phyloP scores from a whole-genome alignment of 2,888 invertebrate genomes.

The Lypha dubia region DNA sequence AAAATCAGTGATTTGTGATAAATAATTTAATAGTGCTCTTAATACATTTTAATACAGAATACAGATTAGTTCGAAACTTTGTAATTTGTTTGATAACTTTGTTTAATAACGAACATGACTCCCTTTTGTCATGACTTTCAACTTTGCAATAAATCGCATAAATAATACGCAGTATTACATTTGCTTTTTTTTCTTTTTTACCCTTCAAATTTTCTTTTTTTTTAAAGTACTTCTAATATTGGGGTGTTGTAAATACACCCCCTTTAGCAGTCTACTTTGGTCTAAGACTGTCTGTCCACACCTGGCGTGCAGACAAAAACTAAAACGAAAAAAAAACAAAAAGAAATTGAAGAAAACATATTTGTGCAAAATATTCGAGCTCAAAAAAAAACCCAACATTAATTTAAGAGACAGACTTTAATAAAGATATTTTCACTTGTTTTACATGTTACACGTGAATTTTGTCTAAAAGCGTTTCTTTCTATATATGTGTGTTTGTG shows the following conservation, averaged over 20 bases:
- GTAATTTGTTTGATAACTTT: neutral
- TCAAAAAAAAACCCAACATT: slow-evolving; percentile 37
- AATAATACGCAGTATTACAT: neutral
- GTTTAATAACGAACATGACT: neutral
- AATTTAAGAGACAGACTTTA: slow-evolving; percentile 58
- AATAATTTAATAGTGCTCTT: neutral
- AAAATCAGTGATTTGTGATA: neutral
- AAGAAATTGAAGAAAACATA: slow-evolving; percentile 39
- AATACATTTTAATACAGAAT: neutral
- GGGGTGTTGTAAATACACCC: neutral
- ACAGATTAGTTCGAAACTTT: neutral
- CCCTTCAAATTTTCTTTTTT: neutral
- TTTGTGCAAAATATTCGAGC: slow-evolving; percentile 14
- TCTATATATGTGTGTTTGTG: neutral
- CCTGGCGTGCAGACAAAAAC: slow-evolving; percentile 13
- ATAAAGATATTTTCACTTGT: slow-evolving; percentile 59
- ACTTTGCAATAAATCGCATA: neutral
- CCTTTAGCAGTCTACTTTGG: slow-evolving; percentile 3
- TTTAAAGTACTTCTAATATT: slow-evolving; percentile 26
- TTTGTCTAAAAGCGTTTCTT: too few relatives aligned
- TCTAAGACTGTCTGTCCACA: slow-evolving; percentile 49
- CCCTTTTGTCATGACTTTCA: too few relatives aligned
- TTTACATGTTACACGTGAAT: slow-evolving; percentile 41
- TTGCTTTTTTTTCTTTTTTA: neutral
- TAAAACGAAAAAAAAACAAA: slow-evolving; percentile 10